Evolutionary conservation across 2,113 vertebrate species (phyloP), one percentile per base, ranked within the genome.

Genomic region (Strix aluco): DNA sequence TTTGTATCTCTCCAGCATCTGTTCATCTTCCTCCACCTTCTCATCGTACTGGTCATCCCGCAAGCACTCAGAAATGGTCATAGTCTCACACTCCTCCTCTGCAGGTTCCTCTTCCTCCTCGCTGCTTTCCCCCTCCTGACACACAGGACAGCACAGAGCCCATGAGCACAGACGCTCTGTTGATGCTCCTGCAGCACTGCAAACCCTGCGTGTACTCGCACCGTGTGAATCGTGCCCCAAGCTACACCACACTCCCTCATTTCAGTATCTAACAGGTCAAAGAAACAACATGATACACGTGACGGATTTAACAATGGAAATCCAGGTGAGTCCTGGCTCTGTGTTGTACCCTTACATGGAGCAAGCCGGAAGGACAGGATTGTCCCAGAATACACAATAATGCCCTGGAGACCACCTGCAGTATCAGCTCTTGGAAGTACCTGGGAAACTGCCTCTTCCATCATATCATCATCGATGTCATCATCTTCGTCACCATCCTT

Each of bases 1-100:
- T n/a, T 98, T 98, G 88, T 99, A 99, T 88, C 97, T 99, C 96
- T 99, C 98, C 67, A 99, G 95, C 95, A 98, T 99, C 91, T 99
- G 97, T 21, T 98, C 98, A n/a, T 98, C 99, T 16, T 98, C 98
- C 92, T 99, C 99, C 55, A 99, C 92, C 90, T 98, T 98, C 59
- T 99, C 98, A 1, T 99, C 99, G 1, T 99, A 99, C 23, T 98
- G 98, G 63, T 99, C 98, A 13, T 99, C 99, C 49, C 86, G 94
- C 67, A 98, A 97, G 25, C 96, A 95, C 61, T 98, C 98, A 0
- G 98, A 98, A 59, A 99, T 2, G 0, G 98, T 98, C 96, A 99
- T 95, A 57, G 99, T 99, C 94, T 99, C 99, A 4, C 96, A 98
- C 22, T 99, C 98, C 4, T 99, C 99, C 11, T 98, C 98, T 16